Conservation (phyloP, 37 sponge, comb jelly and placozoan genomes). For the Haliclona indistincta region DNA sequence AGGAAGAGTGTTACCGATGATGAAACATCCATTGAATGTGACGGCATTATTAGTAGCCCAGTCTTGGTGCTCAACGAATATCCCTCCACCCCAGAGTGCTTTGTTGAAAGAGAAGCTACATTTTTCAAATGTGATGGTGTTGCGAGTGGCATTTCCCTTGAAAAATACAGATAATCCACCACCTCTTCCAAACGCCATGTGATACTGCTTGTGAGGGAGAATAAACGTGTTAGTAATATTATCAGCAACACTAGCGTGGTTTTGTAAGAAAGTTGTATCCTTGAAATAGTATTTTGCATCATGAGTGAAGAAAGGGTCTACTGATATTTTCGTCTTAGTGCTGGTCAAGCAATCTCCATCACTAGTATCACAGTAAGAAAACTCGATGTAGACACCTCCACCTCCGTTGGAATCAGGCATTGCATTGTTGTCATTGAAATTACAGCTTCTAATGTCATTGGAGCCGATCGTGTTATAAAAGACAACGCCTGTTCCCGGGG, state of each 20-base stretch:
- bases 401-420: not conserved
- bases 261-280: constrained; percentile 3
- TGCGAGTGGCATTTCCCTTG: constrained; percentile 49
- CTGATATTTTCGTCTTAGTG: not conserved
- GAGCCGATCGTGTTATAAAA: constrained; percentile 40
- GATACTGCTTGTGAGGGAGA: constrained; percentile 18
- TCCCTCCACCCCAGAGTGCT: constrained; percentile 76
- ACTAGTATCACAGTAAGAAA: constrained; percentile 22
- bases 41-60: constrained; percentile 29
- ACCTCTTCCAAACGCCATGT: constrained; percentile 56
- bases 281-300: constrained; percentile 18
- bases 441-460: not conserved
- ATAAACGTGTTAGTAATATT: constrained; percentile 27
- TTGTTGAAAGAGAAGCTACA: constrained; percentile 42
- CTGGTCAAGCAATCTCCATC: not conserved
- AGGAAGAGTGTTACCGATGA: not conserved
- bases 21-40: not conserved
- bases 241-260: constrained; percentile 8
- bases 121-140: constrained; percentile 24
- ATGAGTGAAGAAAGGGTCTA: not conserved
- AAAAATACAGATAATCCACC: constrained; percentile 69
- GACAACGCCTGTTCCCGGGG: constrained; percentile 33
- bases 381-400: constrained; percentile 1
- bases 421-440: not conserved
- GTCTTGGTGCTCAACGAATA: constrained; percentile 63